A percentile compares a stretch with the other conserved stretches of the same genome.
phyloP scores from a whole-genome alignment of 2,888 invertebrate genomes.

The Ophion costatus region DNA sequence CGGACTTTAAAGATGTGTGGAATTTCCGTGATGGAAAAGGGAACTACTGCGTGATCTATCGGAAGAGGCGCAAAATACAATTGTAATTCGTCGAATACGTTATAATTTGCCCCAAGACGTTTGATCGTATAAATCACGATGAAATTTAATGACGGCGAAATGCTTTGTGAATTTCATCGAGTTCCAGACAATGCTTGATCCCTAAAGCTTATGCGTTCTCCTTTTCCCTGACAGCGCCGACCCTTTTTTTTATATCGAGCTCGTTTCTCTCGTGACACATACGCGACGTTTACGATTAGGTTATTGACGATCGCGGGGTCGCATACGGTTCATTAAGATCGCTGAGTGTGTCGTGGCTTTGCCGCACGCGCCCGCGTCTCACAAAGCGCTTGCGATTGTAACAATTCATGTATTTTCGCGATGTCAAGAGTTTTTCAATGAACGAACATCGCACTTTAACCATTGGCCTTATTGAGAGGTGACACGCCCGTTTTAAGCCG shows the following conservation, averaged over 20 bases:
- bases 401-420: background rate
- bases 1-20: too few species aligned
- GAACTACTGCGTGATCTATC: too few species aligned
- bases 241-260: background rate
- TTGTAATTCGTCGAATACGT: background rate
- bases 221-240: conserved; percentile 23
- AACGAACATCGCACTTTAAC: background rate
- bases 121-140: conserved; percentile 10
- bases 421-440: background rate
- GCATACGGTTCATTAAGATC: conserved; percentile 9
- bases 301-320: conserved; percentile 45
- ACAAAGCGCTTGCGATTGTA: background rate
- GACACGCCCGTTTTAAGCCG: background rate
- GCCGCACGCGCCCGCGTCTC: background rate
- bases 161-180: conserved; percentile 45
- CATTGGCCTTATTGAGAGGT: background rate
- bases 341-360: background rate
- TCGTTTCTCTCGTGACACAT: conserved; percentile 30
- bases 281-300: conserved; percentile 33
- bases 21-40: too few species aligned
- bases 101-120: conserved; percentile 16
- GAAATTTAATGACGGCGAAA: conserved; percentile 46
- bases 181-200: conserved; percentile 6
- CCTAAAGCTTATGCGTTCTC: conserved; percentile 3
- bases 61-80: too few species aligned